Conservation (phyloP, 2,797 vertebrate species). For the Fundulus diaphanus region DNA sequence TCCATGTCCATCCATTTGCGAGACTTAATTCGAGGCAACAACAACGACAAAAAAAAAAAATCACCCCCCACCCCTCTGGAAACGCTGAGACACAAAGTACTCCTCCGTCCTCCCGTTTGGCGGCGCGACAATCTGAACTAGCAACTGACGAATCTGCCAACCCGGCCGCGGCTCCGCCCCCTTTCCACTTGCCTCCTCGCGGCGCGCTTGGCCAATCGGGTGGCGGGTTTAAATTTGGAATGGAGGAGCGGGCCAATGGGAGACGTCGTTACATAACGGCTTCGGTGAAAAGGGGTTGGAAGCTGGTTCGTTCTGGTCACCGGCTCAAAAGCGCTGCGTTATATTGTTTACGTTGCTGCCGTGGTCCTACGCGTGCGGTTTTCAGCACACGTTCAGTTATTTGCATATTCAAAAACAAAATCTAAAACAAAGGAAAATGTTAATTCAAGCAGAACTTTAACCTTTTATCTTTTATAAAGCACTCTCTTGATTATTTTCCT, state of each 20-base stretch:
- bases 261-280: slow-evolving; percentile 71
- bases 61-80: neutral
- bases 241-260: slow-evolving; percentile 74
- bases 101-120: slow-evolving; percentile 67
- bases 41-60: neutral
- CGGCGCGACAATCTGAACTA: slow-evolving; percentile 70
- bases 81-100: slow-evolving; percentile 52
- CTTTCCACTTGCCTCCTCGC: slow-evolving; percentile 11
- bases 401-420: neutral
- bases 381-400: neutral
- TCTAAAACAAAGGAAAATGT: no score
- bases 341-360: neutral
- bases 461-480: neutral
- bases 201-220: slow-evolving; percentile 69
- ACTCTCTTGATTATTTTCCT: neutral
- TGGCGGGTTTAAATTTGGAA: slow-evolving; percentile 66
- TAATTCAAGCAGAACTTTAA: no score
- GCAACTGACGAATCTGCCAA: slow-evolving; percentile 53
- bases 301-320: slow-evolving; percentile 51
- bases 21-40: slow-evolving; percentile 17
- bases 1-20: slow-evolving; percentile 54
- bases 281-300: slow-evolving; percentile 46
- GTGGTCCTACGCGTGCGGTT: neutral
- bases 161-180: slow-evolving; percentile 58
- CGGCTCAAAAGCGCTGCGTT: slow-evolving; percentile 21